Conservation (phyloP, 2,888 invertebrate species). For the Sinodicranocentrus sp. region DNA sequence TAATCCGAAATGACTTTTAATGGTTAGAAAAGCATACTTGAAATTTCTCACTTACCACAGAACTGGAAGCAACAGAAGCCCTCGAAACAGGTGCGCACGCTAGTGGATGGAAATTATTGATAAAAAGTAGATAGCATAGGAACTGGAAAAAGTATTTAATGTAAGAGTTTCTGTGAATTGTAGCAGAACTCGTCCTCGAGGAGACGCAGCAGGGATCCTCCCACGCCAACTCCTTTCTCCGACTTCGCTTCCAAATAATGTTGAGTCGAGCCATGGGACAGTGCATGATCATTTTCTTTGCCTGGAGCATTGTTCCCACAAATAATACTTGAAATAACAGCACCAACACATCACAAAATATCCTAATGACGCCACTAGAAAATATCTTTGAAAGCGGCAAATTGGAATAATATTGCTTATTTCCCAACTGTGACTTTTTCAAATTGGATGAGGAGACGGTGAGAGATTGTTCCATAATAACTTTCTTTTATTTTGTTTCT, state of each 20-base stretch:
- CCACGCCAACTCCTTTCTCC: constrained; percentile 47
- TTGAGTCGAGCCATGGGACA: constrained; percentile 35
- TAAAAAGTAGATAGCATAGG: constrained; percentile 49
- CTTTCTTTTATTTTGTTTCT: neutral
- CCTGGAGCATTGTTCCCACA: constrained; percentile 47
- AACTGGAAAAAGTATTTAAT: constrained; percentile 39
- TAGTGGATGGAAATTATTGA: constrained; percentile 44
- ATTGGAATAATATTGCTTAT: neutral
- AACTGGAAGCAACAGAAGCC: constrained; percentile 51
- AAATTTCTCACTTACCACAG: constrained; percentile 67
- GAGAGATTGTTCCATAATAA: constrained; percentile 24
- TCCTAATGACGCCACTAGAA: constrained; percentile 47
- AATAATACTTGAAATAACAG: constrained; percentile 60
- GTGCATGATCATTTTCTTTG: constrained; percentile 55
- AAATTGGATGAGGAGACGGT: neutral
- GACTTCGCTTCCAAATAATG: constrained; percentile 58
- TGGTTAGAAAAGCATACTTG: too few relatives aligned
- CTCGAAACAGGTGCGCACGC: constrained; percentile 50
- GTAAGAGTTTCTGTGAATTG: constrained; percentile 21
- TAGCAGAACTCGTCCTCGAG: constrained; percentile 4
- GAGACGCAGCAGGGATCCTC: neutral
- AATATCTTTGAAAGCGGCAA: constrained; percentile 14
- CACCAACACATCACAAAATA: constrained; percentile 69
- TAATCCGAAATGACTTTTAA: too few relatives aligned
- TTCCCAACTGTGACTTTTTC: constrained; percentile 5